A percentile compares a stretch with the other conserved stretches of the same genome.
phyloP scores from a whole-genome alignment of 2,797 vertebrate species.

The Sebastes aleutianus region DNA sequence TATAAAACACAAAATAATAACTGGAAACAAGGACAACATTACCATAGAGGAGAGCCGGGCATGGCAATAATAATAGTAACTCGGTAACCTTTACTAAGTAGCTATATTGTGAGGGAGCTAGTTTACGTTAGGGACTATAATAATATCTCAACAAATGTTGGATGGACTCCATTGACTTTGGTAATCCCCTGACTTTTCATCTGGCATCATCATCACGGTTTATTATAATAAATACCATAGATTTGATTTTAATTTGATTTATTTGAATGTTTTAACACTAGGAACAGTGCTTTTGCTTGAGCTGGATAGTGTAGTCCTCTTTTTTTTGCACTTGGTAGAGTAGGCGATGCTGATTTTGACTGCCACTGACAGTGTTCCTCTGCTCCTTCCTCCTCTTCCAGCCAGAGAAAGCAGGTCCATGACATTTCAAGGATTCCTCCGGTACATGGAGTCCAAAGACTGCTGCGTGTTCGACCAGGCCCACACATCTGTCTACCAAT shows the following conservation, averaged over 20 bases:
- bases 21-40: no score
- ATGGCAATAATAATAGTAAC: neutral
- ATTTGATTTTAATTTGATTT: neutral
- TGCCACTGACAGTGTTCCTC: neutral
- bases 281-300: neutral
- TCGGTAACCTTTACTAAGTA: neutral
- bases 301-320: neutral
- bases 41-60: no score
- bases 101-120: neutral
- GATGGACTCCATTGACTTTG: neutral
- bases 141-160: neutral
- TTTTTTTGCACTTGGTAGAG: neutral
- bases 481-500: conserved; percentile 82
- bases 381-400: conserved; percentile 64
- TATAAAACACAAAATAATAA: no score
- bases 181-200: neutral
- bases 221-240: neutral
- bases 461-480: conserved; percentile 78
- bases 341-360: neutral
- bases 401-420: conserved; percentile 76
- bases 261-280: neutral
- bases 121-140: neutral
- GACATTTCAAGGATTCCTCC: conserved; percentile 88
- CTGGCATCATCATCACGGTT: neutral
- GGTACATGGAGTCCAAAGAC: conserved; percentile 85